Conservation (phyloP, 2,113 vertebrate genomes). For the Chiloscyllium plagiosum region DNA sequence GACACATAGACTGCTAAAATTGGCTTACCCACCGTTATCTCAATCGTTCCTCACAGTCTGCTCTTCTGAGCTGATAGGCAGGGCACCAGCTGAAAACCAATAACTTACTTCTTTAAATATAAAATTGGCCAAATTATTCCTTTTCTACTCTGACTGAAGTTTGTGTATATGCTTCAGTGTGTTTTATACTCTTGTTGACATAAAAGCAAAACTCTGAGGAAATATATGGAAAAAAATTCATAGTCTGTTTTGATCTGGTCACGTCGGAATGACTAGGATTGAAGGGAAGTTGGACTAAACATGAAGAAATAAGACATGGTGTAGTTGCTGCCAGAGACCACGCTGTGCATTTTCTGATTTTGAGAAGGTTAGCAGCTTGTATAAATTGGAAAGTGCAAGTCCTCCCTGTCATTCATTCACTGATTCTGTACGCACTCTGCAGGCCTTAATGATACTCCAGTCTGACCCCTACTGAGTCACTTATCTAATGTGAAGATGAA, state of each 20-base stretch:
- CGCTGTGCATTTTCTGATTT: conserved; percentile 2
- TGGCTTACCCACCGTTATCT: too few species aligned
- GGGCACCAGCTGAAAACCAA: background rate
- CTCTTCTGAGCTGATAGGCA: background rate
- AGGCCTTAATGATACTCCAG: conserved; percentile 22
- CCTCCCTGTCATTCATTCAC: conserved; percentile 13
- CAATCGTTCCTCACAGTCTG: background rate
- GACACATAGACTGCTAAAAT: background rate
- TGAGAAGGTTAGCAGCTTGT: conserved; percentile 21
- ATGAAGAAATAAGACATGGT: background rate
- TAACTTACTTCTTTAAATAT: background rate
- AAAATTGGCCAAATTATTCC: background rate
- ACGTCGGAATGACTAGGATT: background rate
- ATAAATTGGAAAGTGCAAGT: background rate
- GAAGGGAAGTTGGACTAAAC: background rate
- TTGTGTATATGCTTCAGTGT: background rate
- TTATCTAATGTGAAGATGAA: conserved; percentile 31
- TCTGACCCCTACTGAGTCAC: conserved; percentile 10
- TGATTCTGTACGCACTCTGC: background rate
- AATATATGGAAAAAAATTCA: conserved; percentile 19
- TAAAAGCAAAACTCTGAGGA: background rate
- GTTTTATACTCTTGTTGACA: background rate
- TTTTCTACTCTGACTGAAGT: background rate
- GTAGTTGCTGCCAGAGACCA: background rate
- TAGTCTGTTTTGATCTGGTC: background rate